Base-by-base conservation (phyloP, 2,888 invertebrate species). In the Andrena bicolor region DNA sequence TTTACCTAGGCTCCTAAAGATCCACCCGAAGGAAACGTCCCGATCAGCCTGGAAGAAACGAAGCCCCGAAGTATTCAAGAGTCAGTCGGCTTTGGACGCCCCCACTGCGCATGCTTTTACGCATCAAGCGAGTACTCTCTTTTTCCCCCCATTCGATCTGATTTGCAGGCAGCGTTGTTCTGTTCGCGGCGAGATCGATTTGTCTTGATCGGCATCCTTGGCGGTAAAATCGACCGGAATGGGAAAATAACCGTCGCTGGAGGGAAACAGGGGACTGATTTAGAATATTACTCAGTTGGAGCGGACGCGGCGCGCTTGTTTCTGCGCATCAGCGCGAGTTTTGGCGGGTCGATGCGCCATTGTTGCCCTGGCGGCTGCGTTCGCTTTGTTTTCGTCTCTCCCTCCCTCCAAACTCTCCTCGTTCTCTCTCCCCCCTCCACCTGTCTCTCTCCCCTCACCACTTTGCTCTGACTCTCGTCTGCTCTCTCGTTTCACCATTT, bases 291-390 rank as follows among this genome's bases (percentile, higher is more conserved):
- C 85, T 87, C 84, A 79, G 82, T 83, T 86, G 79, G 70, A 64
- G 49, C 56, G 84, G 71, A 76, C 49, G 82, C 70, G 69, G 68
- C 80, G 88, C 82, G 69, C 85, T 84, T 41, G 82, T 84, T 84
- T 82, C 83, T 89, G 89, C 87, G 90, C 90, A 89, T 80, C 83
- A 82, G 84, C 85, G 84, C 83, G 83, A 87, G 88, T 90, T 91
- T 91, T 90, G 90, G 90, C 91, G 91, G 91, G 90, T 91, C 91
- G 90, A 91, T 91, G 90, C 89, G 85, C 89, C 89, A 90, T 89
- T 89, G 90, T 90, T 90, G 85, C 86, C 84, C 81, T 83, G 84
- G 86, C 88, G 88, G 86, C 89, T 87, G 84, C 87, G 86, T 87
- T 79, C 82, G 84, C 84, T 89, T 89, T 87, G 86, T 90, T 88